A percentile compares a stretch with the other conserved stretches of the same genome.
Conservation (phyloP, 2,888 invertebrate species). For the Prosopocoilus inquinatus region DNA sequence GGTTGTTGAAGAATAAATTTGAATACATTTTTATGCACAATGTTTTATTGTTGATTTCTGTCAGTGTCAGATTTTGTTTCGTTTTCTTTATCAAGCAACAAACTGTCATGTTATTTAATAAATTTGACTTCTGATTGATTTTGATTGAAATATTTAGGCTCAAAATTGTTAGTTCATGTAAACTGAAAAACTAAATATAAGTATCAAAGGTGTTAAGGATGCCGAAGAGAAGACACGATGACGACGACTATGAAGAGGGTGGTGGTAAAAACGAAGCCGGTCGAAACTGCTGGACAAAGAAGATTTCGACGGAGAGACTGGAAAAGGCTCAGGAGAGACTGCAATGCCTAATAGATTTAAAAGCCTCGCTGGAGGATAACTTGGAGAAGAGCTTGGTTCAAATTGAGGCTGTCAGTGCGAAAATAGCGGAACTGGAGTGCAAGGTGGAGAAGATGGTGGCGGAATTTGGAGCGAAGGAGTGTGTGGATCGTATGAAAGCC, state of each 20-base stretch:
- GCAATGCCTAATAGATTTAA: conserved; percentile 12
- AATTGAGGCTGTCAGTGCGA: conserved; percentile 9
- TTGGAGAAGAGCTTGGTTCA: conserved; percentile 13
- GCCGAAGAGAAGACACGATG: too few species aligned
- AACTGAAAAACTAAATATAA: too few species aligned
- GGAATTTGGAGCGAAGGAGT: conserved; percentile 8
- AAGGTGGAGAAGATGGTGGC: conserved; percentile 13
- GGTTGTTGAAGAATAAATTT: conserved; percentile 32
- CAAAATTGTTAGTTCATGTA: too few species aligned
- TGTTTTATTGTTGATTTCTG: neutral
- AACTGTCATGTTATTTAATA: too few species aligned
- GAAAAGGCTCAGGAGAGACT: conserved; percentile 11
- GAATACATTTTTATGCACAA: neutral
- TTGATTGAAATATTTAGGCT: too few species aligned
- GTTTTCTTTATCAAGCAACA: too few species aligned
- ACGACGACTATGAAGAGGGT: too few species aligned
- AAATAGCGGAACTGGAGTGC: conserved; percentile 11
- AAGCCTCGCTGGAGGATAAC: conserved; percentile 11
- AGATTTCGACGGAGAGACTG: conserved; percentile 6
- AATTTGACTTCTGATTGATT: too few species aligned
- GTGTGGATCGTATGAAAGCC: conserved; percentile 10
- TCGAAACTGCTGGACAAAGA: conserved; percentile 8
- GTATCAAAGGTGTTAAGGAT: too few species aligned
- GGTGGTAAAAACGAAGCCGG: neutral
- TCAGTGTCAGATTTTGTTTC: neutral